A percentile compares a stretch with the other conserved stretches of the same genome.
These are phyloP conservation scores for Lucilia cuprina DNA, from an alignment of 1,140 invertebrate species.

Conservation along the genomic window DNA sequence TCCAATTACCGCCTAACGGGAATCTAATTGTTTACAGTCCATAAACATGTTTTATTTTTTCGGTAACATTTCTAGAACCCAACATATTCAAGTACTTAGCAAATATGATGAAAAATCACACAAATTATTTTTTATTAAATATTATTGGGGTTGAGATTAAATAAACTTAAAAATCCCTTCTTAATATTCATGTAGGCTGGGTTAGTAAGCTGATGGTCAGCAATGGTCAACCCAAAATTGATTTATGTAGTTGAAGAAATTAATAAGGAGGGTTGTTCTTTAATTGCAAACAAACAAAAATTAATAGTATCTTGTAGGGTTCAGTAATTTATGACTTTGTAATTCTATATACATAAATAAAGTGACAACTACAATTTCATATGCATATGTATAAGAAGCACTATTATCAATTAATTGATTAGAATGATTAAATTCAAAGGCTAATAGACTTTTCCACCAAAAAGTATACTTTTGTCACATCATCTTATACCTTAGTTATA, in stretches of 20 bases:
- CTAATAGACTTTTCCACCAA: too few species aligned
- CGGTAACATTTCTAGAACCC: not conserved
- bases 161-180: not conserved
- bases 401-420: too few species aligned
- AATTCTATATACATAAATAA: too few species aligned
- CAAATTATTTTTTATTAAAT: not conserved
- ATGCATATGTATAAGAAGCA: too few species aligned
- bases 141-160: constrained; percentile 5
- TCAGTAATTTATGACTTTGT: not conserved
- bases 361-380: too few species aligned
- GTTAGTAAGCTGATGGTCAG: not conserved
- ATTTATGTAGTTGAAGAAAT: constrained; percentile 27
- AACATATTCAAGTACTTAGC: not conserved
- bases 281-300: not conserved
- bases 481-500: too few species aligned
- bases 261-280: constrained; percentile 15
- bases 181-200: too few species aligned
- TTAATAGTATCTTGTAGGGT: not conserved
- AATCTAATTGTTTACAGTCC: not conserved
- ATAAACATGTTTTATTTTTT: not conserved
- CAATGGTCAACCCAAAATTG: constrained; percentile 24
- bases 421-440: too few species aligned
- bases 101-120: not conserved
- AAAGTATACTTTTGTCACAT: too few species aligned
- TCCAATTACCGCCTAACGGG: constrained; percentile 13